Percentiles rank a stretch among this genome's conserved stretches.
These are phyloP conservation scores for Trichopria drosophilae DNA, from an alignment of 2,888 invertebrate species.

Conservation along the genomic window DNA sequence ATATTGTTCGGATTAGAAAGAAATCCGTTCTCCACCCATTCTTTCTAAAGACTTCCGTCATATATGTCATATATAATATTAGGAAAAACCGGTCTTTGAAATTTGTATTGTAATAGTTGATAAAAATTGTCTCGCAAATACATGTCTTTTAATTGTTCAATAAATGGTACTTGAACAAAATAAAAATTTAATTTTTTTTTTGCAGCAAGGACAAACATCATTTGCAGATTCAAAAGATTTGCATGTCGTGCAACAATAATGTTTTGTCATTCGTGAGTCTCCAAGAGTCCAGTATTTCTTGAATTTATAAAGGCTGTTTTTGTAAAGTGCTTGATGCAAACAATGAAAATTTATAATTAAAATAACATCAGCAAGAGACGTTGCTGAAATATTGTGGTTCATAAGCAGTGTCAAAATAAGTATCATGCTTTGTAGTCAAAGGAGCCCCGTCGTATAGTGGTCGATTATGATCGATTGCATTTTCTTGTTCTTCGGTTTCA, in stretches of 20 bases:
- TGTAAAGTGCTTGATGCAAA: slow-evolving; percentile 9
- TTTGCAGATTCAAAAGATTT: no score
- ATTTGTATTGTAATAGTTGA: slow-evolving; percentile 18
- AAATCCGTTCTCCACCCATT: slow-evolving; percentile 28
- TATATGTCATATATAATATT: slow-evolving; percentile 21
- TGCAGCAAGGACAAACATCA: no score
- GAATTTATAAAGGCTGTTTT: slow-evolving; percentile 21
- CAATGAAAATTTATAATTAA: slow-evolving; percentile 22
- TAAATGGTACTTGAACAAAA: slow-evolving; percentile 15
- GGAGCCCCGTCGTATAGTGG: slow-evolving; percentile 18
- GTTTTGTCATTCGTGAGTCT: slow-evolving; percentile 6
- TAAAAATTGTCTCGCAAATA: slow-evolving; percentile 11
- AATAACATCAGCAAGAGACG: slow-evolving; percentile 12
- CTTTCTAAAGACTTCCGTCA: slow-evolving; percentile 18
- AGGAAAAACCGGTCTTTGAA: slow-evolving; percentile 11
- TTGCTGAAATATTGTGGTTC: slow-evolving; percentile 9
- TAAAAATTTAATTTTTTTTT: no score
- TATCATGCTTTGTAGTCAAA: slow-evolving; percentile 27
- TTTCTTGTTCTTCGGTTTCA: neutral
- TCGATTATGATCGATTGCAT: neutral
- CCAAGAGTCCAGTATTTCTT: slow-evolving; percentile 17
- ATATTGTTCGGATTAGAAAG: slow-evolving; percentile 21
- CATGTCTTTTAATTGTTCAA: slow-evolving; percentile 25
- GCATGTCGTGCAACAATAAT: slow-evolving; percentile 19
- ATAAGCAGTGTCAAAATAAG: slow-evolving; percentile 20